Evolutionary conservation across 1,140 invertebrate species (phyloP), one percentile per base, ranked within the genome.

Genomic region (Triops longicaudatus): DNA sequence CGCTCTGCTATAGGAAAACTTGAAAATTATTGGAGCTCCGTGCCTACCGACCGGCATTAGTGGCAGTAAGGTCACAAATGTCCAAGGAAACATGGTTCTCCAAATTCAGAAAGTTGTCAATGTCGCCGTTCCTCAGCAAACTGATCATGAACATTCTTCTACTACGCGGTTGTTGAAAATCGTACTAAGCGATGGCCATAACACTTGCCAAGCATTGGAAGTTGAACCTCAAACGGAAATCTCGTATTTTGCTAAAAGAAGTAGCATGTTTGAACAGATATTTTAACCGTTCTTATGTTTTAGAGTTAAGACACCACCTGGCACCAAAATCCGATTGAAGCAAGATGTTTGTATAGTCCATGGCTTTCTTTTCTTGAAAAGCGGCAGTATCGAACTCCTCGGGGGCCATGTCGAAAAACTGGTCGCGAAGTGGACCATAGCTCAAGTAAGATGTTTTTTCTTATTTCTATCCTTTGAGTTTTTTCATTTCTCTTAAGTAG

Each of bases 51-150:
- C 43, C 27, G 76, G 72, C 27, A 41, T 77, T 1, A 77, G 73
- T 41, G 73, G 72, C 22, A 73, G 76, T 27, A 73, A 43, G 73
- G n/a, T 77, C 17, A 10, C 76, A 5, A 71, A 73, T 31, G 76
- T 90, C 78, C 84, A 89, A 77, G 90, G 90, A 11, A 88, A 91
- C 76, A 87, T 94, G 77, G 89, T 96, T 12, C 84, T 96, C 26
- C 95, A 97, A 88, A 90, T 97, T 80, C 91, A 93, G 83, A 93
- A 95, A 83, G 87, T 95, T 72, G 87, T 92, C 17, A 96, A 96
- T 86, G 88, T 95, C 63, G 88, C 93, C 44, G 93, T 93, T 26
- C 94, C 95, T n/a, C 96, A 96, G 85, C 89, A 89, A 44, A 93
- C 95, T 85, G 93, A 96, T 82, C 92, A 94, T 80, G 94, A 92